Evolutionary conservation across 1,140 invertebrate species (phyloP), one percentile per base, ranked within the genome.

Genomic region (Leptinotarsa lineolata): DNA sequence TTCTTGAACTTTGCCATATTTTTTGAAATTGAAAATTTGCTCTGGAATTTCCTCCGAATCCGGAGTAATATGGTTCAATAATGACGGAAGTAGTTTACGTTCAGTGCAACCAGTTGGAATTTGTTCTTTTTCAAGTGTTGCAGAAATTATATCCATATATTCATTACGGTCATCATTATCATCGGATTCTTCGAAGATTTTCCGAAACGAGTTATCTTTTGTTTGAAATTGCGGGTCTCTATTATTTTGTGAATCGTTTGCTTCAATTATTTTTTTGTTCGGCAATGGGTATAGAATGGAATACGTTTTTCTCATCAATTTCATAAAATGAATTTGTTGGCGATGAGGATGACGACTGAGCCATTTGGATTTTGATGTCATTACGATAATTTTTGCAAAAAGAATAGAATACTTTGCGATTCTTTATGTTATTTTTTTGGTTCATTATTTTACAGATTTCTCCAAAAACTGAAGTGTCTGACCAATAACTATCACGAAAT

Each of bases 21-120:
- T 24, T 24, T 24, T 6, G 0, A 24, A 24, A 24, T 24, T 24
- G 24, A 5, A 6, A 24, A 24, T 24, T 24, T 24, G 24, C 24
- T 24, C 24, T 24, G 61, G 21, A 8, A 64, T n/a, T 21, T 64
- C 61, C 21, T 64, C 61, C n/a, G 30, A 64, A 30, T 64, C 61
- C 18, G 61, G 1, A 64, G 21, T 64, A 30, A 64, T 18, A 24
- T 30, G 21, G 16, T 64, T 24, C 12, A 63, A 16, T 20, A 13
- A 20, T 21, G 18, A 24, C 5, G 24, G 0, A 24, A 24, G 24
- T 24, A 24, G 24, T 24, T 24, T 5, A 24, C 24, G 0, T 24
- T 24, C 24, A 48, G 2, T 3, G 12, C 1, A 13, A 48, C 16
- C 16, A n/a, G 46, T 48, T 15, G 12, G 13, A 48, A 48, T 48